Base-by-base conservation (phyloP, 2,113 vertebrate species). In the Cottus gobio region DNA sequence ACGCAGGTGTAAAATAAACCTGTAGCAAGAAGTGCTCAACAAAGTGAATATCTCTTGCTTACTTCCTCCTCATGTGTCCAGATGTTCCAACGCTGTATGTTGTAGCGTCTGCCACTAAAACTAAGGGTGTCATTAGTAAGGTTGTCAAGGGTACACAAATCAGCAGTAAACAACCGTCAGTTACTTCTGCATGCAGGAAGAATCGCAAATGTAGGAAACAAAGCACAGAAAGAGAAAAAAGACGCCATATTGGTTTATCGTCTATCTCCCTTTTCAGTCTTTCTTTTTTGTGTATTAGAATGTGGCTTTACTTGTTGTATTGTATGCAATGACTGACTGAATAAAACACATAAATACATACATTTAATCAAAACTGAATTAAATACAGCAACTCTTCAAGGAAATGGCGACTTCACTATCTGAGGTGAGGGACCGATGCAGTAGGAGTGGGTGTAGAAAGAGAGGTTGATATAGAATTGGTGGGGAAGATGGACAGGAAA, bases 401-500 rank as follows among this genome's bases (percentile, higher is more conserved):
- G 60, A 62, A 70, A 28, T 30, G 22, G 30, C 44, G 54, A 71
- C 77, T 71, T 71, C 46, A 69, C 62, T 50, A 75, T 75, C 65
- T 56, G 61, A 46, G 24, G 54, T 36, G 30, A 42, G 12, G 2
- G 34, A 63, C 10, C 48, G n/a, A 9, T 50, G 56, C 60, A 58
- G 62, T 0, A 34, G 34, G 1, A 10, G 15, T 11, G 20, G 11
- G 3, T 22, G 20, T 7, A 31, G 3, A 18, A 36, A 54, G n/a
- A 65, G 62, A 30, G 28, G 26, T 18, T 52, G 24, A 31, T 57
- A 62, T 30, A 39, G 54, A 68, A 24, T 36, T 60, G 28, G 60
- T 20, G 62, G 24, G 26, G 30, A 13, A 50, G 9, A 71, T 39
- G 26, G 64, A 70, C 44, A 30, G 54, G 63, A 24, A 30, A 67